phyloP scores from a whole-genome alignment of 2,113 vertebrate species.

The Synchiropus splendidus region DNA sequence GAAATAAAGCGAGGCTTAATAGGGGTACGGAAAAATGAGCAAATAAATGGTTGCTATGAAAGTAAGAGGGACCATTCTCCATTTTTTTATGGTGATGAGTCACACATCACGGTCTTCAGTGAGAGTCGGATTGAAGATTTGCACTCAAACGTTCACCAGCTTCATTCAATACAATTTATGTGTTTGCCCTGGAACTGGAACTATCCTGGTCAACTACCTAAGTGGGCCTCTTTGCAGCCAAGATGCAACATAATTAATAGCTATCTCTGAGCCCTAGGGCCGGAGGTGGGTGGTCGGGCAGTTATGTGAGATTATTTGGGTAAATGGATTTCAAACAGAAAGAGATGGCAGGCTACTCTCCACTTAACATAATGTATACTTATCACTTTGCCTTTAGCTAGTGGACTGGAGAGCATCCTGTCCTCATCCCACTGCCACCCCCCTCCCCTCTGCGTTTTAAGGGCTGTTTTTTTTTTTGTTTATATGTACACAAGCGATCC shows the following conservation, averaged over 20 bases:
- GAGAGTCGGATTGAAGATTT: too few species aligned
- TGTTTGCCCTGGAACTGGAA: too few species aligned
- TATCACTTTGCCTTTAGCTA: constrained; percentile 38
- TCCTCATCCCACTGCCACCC: constrained; percentile 11
- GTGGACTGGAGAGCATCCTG: too few species aligned
- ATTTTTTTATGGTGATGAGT: too few species aligned
- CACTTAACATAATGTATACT: constrained; percentile 47
- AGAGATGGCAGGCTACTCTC: constrained; percentile 26
- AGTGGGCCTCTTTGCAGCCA: constrained; percentile 44
- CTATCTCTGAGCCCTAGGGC: constrained; percentile 31
- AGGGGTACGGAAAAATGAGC: too few species aligned
- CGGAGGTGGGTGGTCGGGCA: constrained; percentile 4
- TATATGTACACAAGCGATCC: constrained; percentile 17
- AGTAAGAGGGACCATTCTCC: too few species aligned
- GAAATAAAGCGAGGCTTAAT: too few species aligned
- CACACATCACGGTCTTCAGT: too few species aligned
- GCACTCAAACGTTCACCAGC: too few species aligned
- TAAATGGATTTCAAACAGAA: constrained; percentile 39
- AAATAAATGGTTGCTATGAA: too few species aligned
- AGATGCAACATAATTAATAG: constrained; percentile 67
- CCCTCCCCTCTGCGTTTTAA: constrained; percentile 21
- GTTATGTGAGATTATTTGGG: constrained; percentile 17
- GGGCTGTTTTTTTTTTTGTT: constrained; percentile 35
- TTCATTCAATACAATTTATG: too few species aligned
- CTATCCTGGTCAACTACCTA: constrained; percentile 47